Base-by-base conservation (phyloP, 35 echinoderm and acorn worm genomes). In the Heliocidaris tuberculata region DNA sequence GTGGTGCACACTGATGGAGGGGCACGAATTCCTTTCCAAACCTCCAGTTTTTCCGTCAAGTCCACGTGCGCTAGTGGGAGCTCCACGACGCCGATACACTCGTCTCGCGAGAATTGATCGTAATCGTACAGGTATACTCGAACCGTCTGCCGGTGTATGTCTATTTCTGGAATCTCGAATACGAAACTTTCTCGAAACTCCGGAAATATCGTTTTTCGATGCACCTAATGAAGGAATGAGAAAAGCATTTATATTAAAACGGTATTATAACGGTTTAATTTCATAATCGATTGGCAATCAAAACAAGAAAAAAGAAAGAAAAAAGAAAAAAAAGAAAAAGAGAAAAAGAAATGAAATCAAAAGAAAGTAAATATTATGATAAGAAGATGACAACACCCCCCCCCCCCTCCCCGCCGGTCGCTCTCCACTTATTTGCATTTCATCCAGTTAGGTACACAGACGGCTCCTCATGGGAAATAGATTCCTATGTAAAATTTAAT, bases 111-210 rank as follows among this genome's bases (percentile, higher is more conserved):
- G 89, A 99, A 99, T 93, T 99, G 98, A 70, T 99, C 98, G 94
- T 96, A 99, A 94, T 99, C 98, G 92, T 96, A 97, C 16, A 99
- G 60, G 52, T 99, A 93, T 50, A 99, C 97, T 47, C 95, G 95
- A 0, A 97, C 95, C 16, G 96, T 99, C 71, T 99, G 98, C 59
- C 96, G 94, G 31, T 97, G 98, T 29, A 99, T 95, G 32, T 99
- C 98, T 30, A 95, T 60, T 60, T 99, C 98, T 16, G 98, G 96
- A 48, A 99, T 95, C 50, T 99, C 98, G 94, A 99, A 99, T 17
- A 99, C 98, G 90, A 99, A 99, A 93, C 95, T 97, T 86, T 99
- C 98, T 85, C 97, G 97, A 85, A 99, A 99, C 85, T 97, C 96
- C 48, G 98, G 98, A 13, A 95, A 95, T 6, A 96, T 65, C 17